Percentiles rank a stretch among this genome's conserved stretches.
These are phyloP conservation scores for Philypnodon macrostomus DNA, from an alignment of 2,797 vertebrate genomes.

Conservation along the genomic window DNA sequence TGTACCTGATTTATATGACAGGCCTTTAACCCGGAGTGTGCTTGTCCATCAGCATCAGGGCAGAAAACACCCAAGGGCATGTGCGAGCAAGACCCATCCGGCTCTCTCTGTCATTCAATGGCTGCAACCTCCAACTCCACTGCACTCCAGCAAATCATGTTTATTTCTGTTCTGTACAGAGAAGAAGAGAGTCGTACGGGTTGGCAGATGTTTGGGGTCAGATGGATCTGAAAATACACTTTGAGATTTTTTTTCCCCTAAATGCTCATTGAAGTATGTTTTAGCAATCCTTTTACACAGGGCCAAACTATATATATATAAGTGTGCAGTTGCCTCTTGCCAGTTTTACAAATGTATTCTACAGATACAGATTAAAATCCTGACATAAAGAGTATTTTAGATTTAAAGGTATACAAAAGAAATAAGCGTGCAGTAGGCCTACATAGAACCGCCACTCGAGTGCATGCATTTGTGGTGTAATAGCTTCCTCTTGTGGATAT, in stretches of 20 bases:
- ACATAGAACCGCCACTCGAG: neutral
- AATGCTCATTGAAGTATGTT: neutral
- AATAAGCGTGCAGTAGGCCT: too few species aligned
- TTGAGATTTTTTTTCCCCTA: constrained; percentile 7
- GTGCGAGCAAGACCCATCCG: constrained; percentile 65
- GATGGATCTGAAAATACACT: constrained; percentile 21
- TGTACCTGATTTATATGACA: constrained; percentile 78
- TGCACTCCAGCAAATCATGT: constrained; percentile 67
- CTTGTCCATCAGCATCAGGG: constrained; percentile 73
- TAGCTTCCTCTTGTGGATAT: constrained; percentile 49
- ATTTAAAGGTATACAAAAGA: too few species aligned
- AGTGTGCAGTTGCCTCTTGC: neutral
- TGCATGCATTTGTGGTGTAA: constrained; percentile 30
- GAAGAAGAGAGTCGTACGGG: constrained; percentile 45
- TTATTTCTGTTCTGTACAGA: constrained; percentile 52
- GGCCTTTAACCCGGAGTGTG: constrained; percentile 75
- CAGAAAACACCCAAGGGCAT: constrained; percentile 74
- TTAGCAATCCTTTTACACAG: neutral
- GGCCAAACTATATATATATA: neutral
- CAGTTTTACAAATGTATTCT: too few species aligned
- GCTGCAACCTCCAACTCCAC: constrained; percentile 60
- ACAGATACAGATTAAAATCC: too few species aligned
- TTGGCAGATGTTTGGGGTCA: constrained; percentile 32
- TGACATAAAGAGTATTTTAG: too few species aligned
- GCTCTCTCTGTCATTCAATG: constrained; percentile 65